Evolutionary conservation across 2,888 invertebrate species (phyloP).

Genomic region (Maniola hyperantus): DNA sequence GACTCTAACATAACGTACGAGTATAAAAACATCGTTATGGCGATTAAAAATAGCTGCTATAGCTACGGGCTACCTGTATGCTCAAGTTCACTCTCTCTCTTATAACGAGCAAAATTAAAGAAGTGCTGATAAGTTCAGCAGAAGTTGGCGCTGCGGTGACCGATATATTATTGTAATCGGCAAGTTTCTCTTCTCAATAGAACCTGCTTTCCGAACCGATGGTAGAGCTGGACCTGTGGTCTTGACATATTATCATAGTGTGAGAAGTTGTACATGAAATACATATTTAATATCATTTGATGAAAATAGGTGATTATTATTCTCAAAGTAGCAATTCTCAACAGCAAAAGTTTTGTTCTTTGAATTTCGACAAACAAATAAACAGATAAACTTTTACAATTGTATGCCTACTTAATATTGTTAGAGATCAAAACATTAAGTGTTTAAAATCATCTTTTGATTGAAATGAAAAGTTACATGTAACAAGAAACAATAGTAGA

Average conservation of each 20-base stretch:
- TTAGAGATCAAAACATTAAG: neutral
- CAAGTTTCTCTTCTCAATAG: neutral
- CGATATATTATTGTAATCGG: too few relatives aligned
- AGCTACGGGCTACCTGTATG: neutral
- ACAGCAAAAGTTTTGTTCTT: neutral
- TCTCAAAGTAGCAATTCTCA: neutral
- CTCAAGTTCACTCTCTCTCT: too few relatives aligned
- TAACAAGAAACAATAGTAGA: constrained; percentile 14
- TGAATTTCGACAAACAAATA: too few relatives aligned
- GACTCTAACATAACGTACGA: constrained; percentile 15
- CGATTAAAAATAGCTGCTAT: constrained; percentile 7
- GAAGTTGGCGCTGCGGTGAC: too few relatives aligned
- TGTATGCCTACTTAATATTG: neutral
- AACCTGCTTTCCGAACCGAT: neutral
- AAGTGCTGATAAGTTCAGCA: too few relatives aligned
- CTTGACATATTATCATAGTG: too few relatives aligned
- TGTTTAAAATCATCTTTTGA: neutral
- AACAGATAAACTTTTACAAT: neutral
- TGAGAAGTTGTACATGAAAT: too few relatives aligned
- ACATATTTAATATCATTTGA: too few relatives aligned
- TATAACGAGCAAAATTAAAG: too few relatives aligned
- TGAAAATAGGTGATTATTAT: too few relatives aligned
- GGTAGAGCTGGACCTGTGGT: too few relatives aligned
- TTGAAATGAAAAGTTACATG: constrained; percentile 11
- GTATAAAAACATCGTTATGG: constrained; percentile 23